Percentiles rank a stretch among this genome's conserved stretches.
phyloP scores from a whole-genome alignment of 2,113 vertebrate genomes.

The Actenoides lindsayi region DNA sequence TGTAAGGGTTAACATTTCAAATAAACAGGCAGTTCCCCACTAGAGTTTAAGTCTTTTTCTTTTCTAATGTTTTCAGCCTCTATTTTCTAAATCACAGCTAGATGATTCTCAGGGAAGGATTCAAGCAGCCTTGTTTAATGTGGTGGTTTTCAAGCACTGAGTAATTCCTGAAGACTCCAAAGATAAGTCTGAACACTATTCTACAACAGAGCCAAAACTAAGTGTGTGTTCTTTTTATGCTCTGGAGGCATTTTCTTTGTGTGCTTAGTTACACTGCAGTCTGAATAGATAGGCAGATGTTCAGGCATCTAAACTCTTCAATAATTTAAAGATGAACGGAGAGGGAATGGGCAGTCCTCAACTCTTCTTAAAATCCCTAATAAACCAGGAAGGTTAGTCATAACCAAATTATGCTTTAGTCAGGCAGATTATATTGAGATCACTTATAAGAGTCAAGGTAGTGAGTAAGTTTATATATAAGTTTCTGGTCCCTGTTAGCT shows the following conservation, averaged over 20 bases:
- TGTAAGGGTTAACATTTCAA: background rate
- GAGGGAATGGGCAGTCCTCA: background rate
- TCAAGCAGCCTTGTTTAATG: background rate
- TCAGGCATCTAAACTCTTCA: background rate
- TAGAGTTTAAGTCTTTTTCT: background rate
- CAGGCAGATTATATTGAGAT: background rate
- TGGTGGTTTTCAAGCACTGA: background rate
- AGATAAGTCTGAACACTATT: background rate
- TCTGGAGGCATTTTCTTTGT: background rate
- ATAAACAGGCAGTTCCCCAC: background rate
- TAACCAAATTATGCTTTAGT: background rate
- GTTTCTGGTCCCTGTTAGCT: background rate
- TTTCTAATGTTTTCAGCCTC: background rate
- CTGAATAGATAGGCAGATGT: background rate
- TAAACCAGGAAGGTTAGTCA: background rate
- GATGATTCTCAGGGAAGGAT: background rate
- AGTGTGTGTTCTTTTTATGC: background rate
- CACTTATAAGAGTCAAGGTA: background rate
- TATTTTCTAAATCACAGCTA: background rate
- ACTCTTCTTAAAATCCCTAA: background rate
- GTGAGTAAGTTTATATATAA: background rate
- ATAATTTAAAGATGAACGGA: background rate
- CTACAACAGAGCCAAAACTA: background rate
- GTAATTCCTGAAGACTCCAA: background rate
- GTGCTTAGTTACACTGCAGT: background rate